A percentile compares a stretch with the other conserved stretches of the same genome.
Conservation (phyloP, 1,140 invertebrate genomes). For the Hyposmocoma kahamanoa region DNA sequence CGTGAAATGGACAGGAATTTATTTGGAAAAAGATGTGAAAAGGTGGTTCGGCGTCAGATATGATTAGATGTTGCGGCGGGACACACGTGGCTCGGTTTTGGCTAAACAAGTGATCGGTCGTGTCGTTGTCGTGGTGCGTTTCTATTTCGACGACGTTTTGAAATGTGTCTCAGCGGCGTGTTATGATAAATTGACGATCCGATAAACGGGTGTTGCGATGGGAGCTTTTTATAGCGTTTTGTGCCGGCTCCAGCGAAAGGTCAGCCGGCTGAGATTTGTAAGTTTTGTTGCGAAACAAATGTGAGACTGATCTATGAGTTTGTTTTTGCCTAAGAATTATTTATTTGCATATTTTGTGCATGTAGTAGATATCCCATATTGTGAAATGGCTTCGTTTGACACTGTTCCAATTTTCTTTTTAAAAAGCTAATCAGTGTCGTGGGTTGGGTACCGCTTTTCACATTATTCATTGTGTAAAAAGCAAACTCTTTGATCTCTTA, state of each 20-base stretch:
- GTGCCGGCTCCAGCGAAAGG: constrained; percentile 5
- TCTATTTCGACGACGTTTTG: constrained; percentile 33
- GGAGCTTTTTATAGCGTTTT: constrained; percentile 12
- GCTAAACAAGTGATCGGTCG: constrained; percentile 33
- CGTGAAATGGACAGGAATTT: neutral
- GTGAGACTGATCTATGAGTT: neutral
- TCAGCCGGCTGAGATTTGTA: neutral
- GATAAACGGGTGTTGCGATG: constrained; percentile 29
- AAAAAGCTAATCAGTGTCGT: too few species aligned
- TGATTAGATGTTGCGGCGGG: constrained; percentile 29
- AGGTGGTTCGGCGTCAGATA: constrained; percentile 34
- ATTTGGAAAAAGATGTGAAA: constrained; percentile 2
- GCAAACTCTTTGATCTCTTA: too few species aligned
- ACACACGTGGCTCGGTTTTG: constrained; percentile 32
- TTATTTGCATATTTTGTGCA: neutral
- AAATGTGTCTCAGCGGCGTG: constrained; percentile 28
- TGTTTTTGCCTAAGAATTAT: neutral
- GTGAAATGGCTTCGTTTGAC: too few species aligned
- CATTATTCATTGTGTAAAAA: too few species aligned
- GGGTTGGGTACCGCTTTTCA: too few species aligned
- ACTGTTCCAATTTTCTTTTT: too few species aligned
- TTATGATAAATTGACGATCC: constrained; percentile 33
- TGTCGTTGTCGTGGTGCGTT: too few species aligned
- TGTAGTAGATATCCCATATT: too few species aligned
- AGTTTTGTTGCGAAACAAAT: neutral